phyloP scores from a whole-genome alignment of 2,797 vertebrate genomes.

The Rhincodon typus region DNA sequence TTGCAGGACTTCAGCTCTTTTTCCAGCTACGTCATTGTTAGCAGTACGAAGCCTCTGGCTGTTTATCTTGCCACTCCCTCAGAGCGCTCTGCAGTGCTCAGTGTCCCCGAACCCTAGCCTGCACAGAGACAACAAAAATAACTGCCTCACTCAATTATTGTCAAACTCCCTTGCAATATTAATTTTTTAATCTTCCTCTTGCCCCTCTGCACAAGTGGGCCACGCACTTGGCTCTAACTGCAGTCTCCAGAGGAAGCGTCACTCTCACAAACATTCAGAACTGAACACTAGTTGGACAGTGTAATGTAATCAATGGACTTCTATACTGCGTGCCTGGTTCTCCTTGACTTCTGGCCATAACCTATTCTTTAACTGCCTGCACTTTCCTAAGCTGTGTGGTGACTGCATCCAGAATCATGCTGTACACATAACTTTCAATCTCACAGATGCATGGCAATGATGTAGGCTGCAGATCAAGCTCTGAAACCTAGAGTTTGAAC shows the following conservation, averaged over 20 bases:
- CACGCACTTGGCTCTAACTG: neutral
- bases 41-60: too few relatives aligned
- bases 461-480: neutral
- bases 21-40: too few relatives aligned
- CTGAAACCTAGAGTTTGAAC: neutral
- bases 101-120: too few relatives aligned
- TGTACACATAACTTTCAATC: neutral
- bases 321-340: neutral
- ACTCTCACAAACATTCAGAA: neutral
- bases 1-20: too few relatives aligned
- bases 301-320: neutral
- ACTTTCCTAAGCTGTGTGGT: neutral
- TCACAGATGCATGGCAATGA: neutral
- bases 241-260: neutral
- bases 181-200: too few relatives aligned
- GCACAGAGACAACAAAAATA: too few relatives aligned
- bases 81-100: too few relatives aligned
- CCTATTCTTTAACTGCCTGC: neutral
- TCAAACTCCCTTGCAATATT: too few relatives aligned
- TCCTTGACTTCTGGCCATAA: neutral
- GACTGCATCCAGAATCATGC: neutral
- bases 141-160: too few relatives aligned
- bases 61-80: too few relatives aligned
- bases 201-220: too few relatives aligned
- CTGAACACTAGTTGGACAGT: neutral